Conservation (phyloP, 2,797 vertebrate genomes). For the Lagocephalus sceleratus region DNA sequence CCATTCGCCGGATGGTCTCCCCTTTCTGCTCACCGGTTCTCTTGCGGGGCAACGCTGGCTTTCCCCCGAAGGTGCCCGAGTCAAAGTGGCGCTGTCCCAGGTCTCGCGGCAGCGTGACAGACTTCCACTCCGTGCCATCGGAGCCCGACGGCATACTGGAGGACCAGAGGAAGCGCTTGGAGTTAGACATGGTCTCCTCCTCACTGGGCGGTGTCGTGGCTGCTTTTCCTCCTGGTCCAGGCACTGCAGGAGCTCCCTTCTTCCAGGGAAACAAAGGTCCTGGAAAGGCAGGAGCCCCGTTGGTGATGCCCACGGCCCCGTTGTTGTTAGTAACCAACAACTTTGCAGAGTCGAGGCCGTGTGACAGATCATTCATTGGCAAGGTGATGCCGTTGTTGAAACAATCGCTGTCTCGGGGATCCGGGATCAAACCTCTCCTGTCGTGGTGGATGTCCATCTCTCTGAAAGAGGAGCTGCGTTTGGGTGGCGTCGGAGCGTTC, state of each 20-base stretch:
- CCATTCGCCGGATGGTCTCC: conserved; percentile 73
- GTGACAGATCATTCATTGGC: conserved; percentile 57
- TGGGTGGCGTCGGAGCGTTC: conserved; percentile 89
- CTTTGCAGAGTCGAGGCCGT: conserved; percentile 73
- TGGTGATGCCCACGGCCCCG: conserved; percentile 77
- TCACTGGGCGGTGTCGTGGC: conserved; percentile 74
- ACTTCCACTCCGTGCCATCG: conserved; percentile 85
- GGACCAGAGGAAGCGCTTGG: conserved; percentile 89
- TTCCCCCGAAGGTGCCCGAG: conserved; percentile 85
- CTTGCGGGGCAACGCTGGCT: conserved; percentile 93
- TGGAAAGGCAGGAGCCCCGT: conserved; percentile 80
- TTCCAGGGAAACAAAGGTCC: conserved; percentile 86
- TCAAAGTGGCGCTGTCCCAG: conserved; percentile 88
- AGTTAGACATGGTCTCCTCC: conserved; percentile 82
- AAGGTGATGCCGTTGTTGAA: conserved; percentile 78
- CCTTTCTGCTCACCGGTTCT: conserved; percentile 80
- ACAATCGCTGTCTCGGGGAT: conserved; percentile 74
- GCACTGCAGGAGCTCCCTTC: conserved; percentile 77
- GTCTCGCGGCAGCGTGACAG: conserved; percentile 91
- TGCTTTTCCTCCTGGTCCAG: conserved; percentile 58
- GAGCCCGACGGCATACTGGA: conserved; percentile 81
- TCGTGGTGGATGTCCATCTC: conserved; percentile 83
- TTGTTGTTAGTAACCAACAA: conserved; percentile 72
- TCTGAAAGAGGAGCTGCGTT: conserved; percentile 94
- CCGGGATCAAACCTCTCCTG: conserved; percentile 67